These are phyloP conservation scores for Pluvialis apricaria DNA, from an alignment of 2,113 vertebrate species.

Conservation along the genomic window DNA sequence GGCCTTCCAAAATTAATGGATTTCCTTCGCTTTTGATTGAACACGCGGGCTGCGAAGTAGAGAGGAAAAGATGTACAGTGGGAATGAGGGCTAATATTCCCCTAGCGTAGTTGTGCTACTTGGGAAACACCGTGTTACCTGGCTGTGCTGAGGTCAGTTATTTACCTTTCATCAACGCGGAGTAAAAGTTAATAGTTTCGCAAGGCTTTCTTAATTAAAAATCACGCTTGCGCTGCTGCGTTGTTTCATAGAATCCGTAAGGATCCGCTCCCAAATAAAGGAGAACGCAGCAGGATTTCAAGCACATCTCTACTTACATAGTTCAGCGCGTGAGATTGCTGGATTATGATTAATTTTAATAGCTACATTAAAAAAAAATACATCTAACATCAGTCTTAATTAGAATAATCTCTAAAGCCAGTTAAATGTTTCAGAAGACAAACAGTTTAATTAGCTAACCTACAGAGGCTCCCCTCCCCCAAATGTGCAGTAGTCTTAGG, in stretches of 20 bases:
- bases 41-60: not conserved
- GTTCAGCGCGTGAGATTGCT: conserved; percentile 73
- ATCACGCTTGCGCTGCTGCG: not conserved
- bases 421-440: conserved; percentile 93
- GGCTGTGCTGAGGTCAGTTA: conserved; percentile 29
- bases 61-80: conserved; percentile 19
- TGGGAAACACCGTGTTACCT: not conserved
- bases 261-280: conserved; percentile 53
- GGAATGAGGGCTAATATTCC: not conserved
- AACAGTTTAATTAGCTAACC: conserved; percentile 97
- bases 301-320: conserved; percentile 75
- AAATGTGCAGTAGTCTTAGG: conserved; percentile 83
- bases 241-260: conserved; percentile 21
- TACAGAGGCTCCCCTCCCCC: conserved; percentile 83
- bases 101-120: not conserved
- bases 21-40: conserved; percentile 54
- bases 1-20: conserved; percentile 62
- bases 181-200: conserved; percentile 40
- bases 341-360: conserved; percentile 84
- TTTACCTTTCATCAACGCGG: conserved; percentile 31
- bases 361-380: conserved; percentile 82
- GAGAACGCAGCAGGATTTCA: conserved; percentile 63
- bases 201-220: conserved; percentile 46
- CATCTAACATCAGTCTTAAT: conserved; percentile 82
- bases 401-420: conserved; percentile 89